Percentiles rank a stretch among this genome's conserved stretches.
Conservation (phyloP, 2,888 invertebrate species). For the Dryadula phaetusa region DNA sequence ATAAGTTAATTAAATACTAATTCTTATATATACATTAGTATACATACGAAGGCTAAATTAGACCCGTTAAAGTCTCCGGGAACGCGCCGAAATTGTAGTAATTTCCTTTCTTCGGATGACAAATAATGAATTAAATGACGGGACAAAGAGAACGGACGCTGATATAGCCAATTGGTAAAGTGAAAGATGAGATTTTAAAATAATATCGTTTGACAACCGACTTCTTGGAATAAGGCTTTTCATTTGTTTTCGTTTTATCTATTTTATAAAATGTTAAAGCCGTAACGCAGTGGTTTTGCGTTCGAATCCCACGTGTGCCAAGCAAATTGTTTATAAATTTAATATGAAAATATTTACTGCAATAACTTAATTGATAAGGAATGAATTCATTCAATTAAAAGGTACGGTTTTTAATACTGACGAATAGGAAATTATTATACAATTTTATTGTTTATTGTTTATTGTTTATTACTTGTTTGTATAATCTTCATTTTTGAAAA, state of each 20-base stretch:
- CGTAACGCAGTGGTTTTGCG: not conserved
- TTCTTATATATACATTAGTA: not conserved
- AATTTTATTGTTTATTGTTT: too few relatives aligned
- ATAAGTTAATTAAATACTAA: constrained; percentile 15
- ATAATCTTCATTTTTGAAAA: too few relatives aligned
- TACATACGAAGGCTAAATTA: constrained; percentile 12
- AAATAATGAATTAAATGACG: constrained; percentile 36
- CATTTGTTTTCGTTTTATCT: not conserved
- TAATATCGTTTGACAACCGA: constrained; percentile 23
- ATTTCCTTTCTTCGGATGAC: constrained; percentile 40
- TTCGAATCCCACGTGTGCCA: not conserved
- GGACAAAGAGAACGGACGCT: constrained; percentile 41
- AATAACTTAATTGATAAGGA: too few relatives aligned
- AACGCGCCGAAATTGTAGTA: constrained; percentile 35
- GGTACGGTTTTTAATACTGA: too few relatives aligned
- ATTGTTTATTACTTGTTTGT: too few relatives aligned
- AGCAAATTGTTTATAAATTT: too few relatives aligned
- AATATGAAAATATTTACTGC: too few relatives aligned
- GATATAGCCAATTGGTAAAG: constrained; percentile 40
- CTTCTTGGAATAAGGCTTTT: not conserved
- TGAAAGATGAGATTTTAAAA: constrained; percentile 38
- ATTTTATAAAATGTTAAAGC: not conserved
- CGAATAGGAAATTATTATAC: too few relatives aligned
- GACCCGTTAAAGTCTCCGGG: constrained; percentile 27
- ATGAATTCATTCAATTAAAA: too few relatives aligned